phyloP scores from a whole-genome alignment of 2,888 invertebrate species.

The Oscheius sp. region DNA sequence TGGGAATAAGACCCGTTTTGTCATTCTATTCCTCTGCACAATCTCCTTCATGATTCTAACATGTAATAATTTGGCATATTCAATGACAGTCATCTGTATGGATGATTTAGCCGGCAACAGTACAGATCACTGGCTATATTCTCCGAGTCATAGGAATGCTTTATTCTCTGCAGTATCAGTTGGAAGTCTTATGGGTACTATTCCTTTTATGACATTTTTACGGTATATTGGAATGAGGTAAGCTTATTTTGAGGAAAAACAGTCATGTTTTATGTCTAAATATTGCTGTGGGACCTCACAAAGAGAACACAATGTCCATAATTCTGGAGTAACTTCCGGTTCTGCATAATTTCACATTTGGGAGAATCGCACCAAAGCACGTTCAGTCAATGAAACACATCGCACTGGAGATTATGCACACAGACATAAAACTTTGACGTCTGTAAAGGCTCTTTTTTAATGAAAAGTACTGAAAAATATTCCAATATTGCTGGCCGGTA shows the following conservation, averaged over 20 bases:
- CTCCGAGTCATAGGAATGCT: slow-evolving; percentile 14
- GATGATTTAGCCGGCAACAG: slow-evolving; percentile 29
- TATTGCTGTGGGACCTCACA: background rate
- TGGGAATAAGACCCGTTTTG: slow-evolving; percentile 22
- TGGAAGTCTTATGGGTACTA: slow-evolving; percentile 41
- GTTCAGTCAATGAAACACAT: too few relatives aligned
- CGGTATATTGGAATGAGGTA: slow-evolving; percentile 39
- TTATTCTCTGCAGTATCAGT: slow-evolving; percentile 50
- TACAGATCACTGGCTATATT: slow-evolving; percentile 29
- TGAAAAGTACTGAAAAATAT: too few relatives aligned
- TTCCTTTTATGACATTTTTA: slow-evolving; percentile 32
- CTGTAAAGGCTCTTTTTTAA: too few relatives aligned
- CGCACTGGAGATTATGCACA: too few relatives aligned
- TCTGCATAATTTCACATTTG: too few relatives aligned
- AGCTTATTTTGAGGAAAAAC: too few relatives aligned
- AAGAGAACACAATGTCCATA: background rate
- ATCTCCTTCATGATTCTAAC: slow-evolving; percentile 37
- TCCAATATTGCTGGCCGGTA: too few relatives aligned
- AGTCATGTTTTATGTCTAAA: too few relatives aligned
- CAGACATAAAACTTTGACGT: too few relatives aligned
- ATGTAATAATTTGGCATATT: slow-evolving; percentile 41
- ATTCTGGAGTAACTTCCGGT: background rate
- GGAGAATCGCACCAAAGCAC: too few relatives aligned
- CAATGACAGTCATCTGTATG: slow-evolving; percentile 52
- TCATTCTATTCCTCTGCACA: slow-evolving; percentile 16